A percentile compares a stretch with the other conserved stretches of the same genome.
phyloP scores from a whole-genome alignment of 1,140 invertebrate species.

The Tetramorium alpestre region DNA sequence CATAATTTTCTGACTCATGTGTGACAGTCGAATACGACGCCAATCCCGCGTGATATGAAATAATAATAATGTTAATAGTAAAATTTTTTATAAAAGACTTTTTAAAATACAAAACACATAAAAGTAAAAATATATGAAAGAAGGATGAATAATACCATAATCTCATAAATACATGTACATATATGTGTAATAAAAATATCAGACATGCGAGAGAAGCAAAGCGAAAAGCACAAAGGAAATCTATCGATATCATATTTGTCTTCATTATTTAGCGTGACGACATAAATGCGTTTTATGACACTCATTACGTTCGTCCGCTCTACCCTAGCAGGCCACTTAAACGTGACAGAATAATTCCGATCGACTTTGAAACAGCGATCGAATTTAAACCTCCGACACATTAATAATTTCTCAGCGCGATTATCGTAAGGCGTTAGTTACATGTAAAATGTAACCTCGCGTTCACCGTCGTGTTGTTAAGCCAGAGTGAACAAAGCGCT shows the following conservation, averaged over 20 bases:
- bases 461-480: neutral
- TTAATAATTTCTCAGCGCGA: conserved; percentile 46
- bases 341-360: conserved; percentile 43
- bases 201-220: neutral
- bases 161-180: neutral
- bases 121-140: neutral
- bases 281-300: conserved; percentile 43
- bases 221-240: conserved; percentile 1
- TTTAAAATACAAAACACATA: neutral
- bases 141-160: neutral
- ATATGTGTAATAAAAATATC: neutral
- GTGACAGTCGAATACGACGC: neutral
- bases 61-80: neutral
- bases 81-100: neutral
- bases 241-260: conserved; percentile 35
- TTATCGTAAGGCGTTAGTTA: conserved; percentile 28
- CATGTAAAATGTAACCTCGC: conserved; percentile 3
- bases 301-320: conserved; percentile 48
- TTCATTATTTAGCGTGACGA: conserved; percentile 47
- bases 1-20: conserved; percentile 39
- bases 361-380: conserved; percentile 38
- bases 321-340: conserved; percentile 32
- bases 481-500: neutral
- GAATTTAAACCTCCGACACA: conserved; percentile 28
- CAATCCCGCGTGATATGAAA: neutral